Conservation (phyloP, 92 coral and sea anemone genomes). For the Phymanthus crucifer region DNA sequence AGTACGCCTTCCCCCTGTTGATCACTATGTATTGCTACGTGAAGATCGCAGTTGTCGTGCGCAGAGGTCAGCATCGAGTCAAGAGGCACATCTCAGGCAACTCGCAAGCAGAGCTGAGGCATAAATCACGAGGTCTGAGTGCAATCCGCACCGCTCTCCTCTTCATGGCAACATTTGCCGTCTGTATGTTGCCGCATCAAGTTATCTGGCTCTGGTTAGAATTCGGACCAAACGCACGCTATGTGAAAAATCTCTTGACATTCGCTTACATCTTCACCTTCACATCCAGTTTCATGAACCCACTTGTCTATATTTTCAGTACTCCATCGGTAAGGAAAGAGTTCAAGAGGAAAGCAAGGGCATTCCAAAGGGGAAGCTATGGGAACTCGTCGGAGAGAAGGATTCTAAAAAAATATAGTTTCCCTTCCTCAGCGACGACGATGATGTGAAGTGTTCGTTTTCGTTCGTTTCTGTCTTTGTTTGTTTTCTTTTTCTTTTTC, state of each 20-base stretch:
- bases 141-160: conserved; percentile 71
- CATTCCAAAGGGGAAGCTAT: not conserved
- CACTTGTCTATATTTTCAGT: conserved; percentile 58
- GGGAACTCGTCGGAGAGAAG: conserved; percentile 16
- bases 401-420: conserved; percentile 13
- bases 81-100: conserved; percentile 51
- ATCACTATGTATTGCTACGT: conserved; percentile 63
- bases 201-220: conserved; percentile 68
- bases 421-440: conserved; percentile 1
- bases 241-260: conserved; percentile 38
- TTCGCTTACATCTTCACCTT: conserved; percentile 77
- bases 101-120: conserved; percentile 48
- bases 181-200: conserved; percentile 86
- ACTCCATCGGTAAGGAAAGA: conserved; percentile 41
- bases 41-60: conserved; percentile 54
- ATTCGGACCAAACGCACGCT: conserved; percentile 35
- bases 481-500: not conserved
- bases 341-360: conserved; percentile 14
- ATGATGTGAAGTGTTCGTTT: not conserved
- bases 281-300: conserved; percentile 71
- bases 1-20: conserved; percentile 61
- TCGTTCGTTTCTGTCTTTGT: not conserved
- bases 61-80: conserved; percentile 44
- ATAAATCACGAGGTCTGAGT: conserved; percentile 47
- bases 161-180: conserved; percentile 71